Evolutionary conservation across 2,113 vertebrate genomes (phyloP), one percentile per base, ranked within the genome.

Genomic region (Gymnobelideus leadbeateri): DNA sequence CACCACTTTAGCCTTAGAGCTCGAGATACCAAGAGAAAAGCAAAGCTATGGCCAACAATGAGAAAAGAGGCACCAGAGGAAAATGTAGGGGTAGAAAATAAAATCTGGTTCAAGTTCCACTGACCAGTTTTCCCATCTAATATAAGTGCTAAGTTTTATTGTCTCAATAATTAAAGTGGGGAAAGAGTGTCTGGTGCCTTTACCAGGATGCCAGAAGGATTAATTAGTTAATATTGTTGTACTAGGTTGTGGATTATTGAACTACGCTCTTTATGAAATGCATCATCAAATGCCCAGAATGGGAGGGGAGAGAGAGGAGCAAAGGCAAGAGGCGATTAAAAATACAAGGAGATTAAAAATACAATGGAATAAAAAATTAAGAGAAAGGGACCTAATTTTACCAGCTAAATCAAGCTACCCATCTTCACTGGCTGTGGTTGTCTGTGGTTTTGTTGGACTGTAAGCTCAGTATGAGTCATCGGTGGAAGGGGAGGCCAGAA

Each of bases 331-430:
- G 25, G 10, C 89, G 1, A n/a, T n/a, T n/a, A n/a, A n/a, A n/a
- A n/a, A n/a, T n/a, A n/a, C n/a, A 92, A 91, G 94, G 49, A 94
- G 10, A 94, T 26, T 61, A 93, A 94, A 94, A 53, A 51, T 68
- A 24, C 3, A 50, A 11, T 49, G 21, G 16, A 50, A 93, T 55
- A 77, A 46, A 93, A 90, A 77, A n/a, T 50, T 51, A 52, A 89
- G 24, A 21, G 92, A 95, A 43, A 89, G 8, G 37, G 91, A 93
- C 21, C 25, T 51, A 89, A 46, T 10, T 11, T 11, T 53, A 95
- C 50, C 14, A 1, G n/a, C 43, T 54, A 94, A 51, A 57, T n/a
- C 77, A 43, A 50, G 31, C n/a, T 55, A 47, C 26, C 46, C 92
- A 43, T 16, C 3, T 91, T 49, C 24, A 21, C 51, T 19, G 16